Conservation (phyloP, 2,113 vertebrate species). For the Ptilorrhoa leucosticta region DNA sequence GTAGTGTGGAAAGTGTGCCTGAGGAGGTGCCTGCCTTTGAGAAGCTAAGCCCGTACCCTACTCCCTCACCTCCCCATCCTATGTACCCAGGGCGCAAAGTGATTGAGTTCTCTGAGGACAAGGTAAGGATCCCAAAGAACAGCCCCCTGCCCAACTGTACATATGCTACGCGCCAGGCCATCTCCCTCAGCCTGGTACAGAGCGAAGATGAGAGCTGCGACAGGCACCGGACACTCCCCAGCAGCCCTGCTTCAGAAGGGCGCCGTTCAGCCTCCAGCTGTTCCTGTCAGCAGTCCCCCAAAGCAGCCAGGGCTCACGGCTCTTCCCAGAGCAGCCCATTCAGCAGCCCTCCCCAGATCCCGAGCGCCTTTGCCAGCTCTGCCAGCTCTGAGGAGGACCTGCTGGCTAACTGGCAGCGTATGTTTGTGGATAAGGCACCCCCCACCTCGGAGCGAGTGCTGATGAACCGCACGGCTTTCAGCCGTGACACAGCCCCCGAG, state of each 20-base stretch:
- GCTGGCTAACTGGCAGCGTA: conserved; percentile 91
- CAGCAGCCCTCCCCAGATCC: conserved; percentile 76
- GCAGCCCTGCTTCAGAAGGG: conserved; percentile 78
- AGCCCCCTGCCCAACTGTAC: conserved; percentile 97
- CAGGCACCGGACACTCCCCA: conserved; percentile 68
- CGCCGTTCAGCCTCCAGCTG: conserved; percentile 69
- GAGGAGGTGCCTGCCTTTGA: conserved; percentile 83
- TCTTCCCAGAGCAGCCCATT: conserved; percentile 85
- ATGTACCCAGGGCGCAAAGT: conserved; percentile 92
- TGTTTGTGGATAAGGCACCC: conserved; percentile 91
- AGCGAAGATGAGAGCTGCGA: conserved; percentile 71
- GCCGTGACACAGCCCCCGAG: conserved; percentile 79
- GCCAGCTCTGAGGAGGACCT: conserved; percentile 93
- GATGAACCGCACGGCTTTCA: conserved; percentile 84
- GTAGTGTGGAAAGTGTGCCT: conserved; percentile 67
- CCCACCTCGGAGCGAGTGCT: conserved; percentile 70
- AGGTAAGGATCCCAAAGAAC: conserved; percentile 94
- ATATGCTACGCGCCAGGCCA: conserved; percentile 94
- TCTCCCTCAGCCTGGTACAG: conserved; percentile 93
- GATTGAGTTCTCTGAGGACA: conserved; percentile 96
- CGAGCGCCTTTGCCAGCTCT: conserved; percentile 83
- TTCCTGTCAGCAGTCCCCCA: conserved; percentile 70
- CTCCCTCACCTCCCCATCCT: conserved; percentile 81
- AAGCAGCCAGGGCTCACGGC: conserved; percentile 45
- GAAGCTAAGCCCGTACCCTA: conserved; percentile 90